Conservation (phyloP, 2,888 invertebrate species). For the Apamea sordens region DNA sequence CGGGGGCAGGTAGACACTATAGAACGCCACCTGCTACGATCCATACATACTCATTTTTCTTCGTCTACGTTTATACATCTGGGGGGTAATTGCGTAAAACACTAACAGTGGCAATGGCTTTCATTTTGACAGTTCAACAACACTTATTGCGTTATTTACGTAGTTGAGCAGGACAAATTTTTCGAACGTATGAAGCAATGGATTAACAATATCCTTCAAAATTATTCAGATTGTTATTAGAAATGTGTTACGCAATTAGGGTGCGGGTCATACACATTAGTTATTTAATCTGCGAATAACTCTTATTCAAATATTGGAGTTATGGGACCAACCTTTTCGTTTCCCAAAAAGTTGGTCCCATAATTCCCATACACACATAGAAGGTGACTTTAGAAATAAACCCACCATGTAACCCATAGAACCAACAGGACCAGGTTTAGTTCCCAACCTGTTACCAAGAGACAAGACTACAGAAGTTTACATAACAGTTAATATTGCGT, state of each 20-base stretch:
- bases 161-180: too few relatives aligned
- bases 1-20: neutral
- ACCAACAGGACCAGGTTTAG: neutral
- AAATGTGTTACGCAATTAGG: neutral
- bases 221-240: too few relatives aligned
- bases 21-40: neutral
- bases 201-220: too few relatives aligned
- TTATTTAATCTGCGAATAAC: neutral
- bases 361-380: neutral
- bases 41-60: neutral
- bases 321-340: neutral
- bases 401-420: neutral
- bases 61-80: neutral
- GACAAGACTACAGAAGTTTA: neutral
- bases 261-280: neutral
- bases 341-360: neutral
- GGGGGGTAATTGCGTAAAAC: too few relatives aligned
- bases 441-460: neutral
- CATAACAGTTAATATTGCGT: slow-evolving; percentile 17
- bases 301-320: neutral
- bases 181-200: too few relatives aligned
- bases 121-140: too few relatives aligned
- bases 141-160: too few relatives aligned
- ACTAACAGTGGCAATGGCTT: too few relatives aligned
- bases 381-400: neutral